Percentiles rank a stretch among this genome's conserved stretches.
phyloP scores from a whole-genome alignment of 1,140 invertebrate genomes.

The Rhizoglyphus robini region DNA sequence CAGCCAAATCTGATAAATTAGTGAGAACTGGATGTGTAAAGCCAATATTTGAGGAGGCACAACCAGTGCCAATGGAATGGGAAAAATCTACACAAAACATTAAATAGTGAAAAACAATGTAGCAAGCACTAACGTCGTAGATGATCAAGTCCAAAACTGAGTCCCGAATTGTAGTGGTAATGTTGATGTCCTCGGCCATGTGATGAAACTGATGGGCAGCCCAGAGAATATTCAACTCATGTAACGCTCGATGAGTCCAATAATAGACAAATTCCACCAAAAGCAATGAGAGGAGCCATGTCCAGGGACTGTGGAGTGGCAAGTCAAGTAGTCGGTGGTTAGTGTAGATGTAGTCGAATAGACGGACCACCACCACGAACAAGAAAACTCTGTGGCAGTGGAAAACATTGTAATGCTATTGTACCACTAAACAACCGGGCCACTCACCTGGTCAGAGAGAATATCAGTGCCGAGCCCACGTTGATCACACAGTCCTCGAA shows the following conservation, averaged over 20 bases:
- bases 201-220: conserved; percentile 90
- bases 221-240: conserved; percentile 72
- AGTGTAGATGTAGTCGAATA: conserved; percentile 59
- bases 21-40: conserved; percentile 67
- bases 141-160: conserved; percentile 48
- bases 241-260: conserved; percentile 73
- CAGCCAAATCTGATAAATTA: conserved; percentile 77
- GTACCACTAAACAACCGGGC: too few species aligned
- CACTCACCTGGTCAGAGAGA: conserved; percentile 1
- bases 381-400: conserved; percentile 46
- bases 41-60: conserved; percentile 39
- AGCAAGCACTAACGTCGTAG: conserved; percentile 1
- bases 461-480: conserved; percentile 10
- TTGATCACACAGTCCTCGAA: conserved; percentile 5
- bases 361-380: conserved; percentile 51
- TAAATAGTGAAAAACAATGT: neutral
- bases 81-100: neutral
- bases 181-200: conserved; percentile 86
- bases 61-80: neutral
- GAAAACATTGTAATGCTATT: neutral
- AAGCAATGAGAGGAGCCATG: conserved; percentile 61
- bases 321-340: conserved; percentile 53
- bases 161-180: conserved; percentile 57
- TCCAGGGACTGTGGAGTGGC: conserved; percentile 56
- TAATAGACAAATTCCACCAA: conserved; percentile 78